Percentiles rank a stretch among this genome's conserved stretches.
phyloP scores from a whole-genome alignment of 2,888 invertebrate genomes.

The Ceriagrion tenellum region DNA sequence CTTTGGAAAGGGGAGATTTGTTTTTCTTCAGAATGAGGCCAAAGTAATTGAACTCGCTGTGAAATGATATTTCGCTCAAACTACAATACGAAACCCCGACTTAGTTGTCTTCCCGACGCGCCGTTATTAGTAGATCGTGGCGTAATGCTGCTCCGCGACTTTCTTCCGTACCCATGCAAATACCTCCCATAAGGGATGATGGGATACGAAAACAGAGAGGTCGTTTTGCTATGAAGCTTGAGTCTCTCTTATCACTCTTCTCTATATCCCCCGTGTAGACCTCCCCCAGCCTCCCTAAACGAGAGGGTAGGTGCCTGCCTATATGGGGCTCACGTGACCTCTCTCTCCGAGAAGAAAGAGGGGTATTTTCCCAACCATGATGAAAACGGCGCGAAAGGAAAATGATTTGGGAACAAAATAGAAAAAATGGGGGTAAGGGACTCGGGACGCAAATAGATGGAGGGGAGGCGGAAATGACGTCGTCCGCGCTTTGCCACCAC shows the following conservation, averaged over 20 bases:
- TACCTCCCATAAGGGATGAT: neutral
- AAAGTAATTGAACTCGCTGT: too few relatives aligned
- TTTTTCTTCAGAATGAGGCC: too few relatives aligned
- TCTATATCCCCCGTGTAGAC: too few relatives aligned
- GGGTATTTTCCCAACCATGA: neutral
- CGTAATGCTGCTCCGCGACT: too few relatives aligned
- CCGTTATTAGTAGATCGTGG: too few relatives aligned
- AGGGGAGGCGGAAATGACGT: neutral
- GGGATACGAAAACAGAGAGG: neutral
- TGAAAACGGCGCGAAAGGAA: conserved; percentile 2
- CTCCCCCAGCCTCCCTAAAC: neutral
- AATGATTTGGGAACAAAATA: conserved; percentile 3
- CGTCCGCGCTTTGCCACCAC: neutral
- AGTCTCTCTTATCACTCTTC: too few relatives aligned
- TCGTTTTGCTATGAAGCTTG: neutral
- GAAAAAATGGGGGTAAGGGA: neutral
- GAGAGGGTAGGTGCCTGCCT: neutral
- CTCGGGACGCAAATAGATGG: neutral
- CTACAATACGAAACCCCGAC: too few relatives aligned
- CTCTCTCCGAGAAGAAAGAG: neutral
- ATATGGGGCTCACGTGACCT: neutral
- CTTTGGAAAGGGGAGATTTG: too few relatives aligned
- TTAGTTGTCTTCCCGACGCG: too few relatives aligned
- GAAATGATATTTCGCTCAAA: too few relatives aligned
- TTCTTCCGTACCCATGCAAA: neutral